Conservation (phyloP, 2,888 invertebrate species). For the Caprella mutica region DNA sequence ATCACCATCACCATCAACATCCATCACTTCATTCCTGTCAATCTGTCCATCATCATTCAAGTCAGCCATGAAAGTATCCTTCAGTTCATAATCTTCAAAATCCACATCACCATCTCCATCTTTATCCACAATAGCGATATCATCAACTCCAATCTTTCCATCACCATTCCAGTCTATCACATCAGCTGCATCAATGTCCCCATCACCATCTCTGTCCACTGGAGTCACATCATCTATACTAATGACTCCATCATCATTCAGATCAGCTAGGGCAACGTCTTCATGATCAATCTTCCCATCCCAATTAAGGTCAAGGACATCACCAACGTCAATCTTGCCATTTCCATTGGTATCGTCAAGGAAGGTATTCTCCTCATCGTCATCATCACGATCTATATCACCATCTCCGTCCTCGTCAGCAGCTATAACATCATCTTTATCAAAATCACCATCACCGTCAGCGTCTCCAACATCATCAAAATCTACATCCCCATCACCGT, state of each 20-base stretch:
- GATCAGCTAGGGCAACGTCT: conserved; percentile 25
- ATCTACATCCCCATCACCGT: conserved; percentile 27
- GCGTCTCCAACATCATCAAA: conserved; percentile 24
- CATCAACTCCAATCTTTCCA: conserved; percentile 26
- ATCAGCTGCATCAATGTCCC: conserved; percentile 33
- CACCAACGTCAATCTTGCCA: conserved; percentile 25
- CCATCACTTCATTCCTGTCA: conserved; percentile 21
- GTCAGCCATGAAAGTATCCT: conserved; percentile 16
- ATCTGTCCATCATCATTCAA: conserved; percentile 21
- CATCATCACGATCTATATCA: conserved; percentile 32
- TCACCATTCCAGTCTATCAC: conserved; percentile 28
- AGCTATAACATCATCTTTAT: conserved; percentile 29
- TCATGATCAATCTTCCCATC: conserved; percentile 28
- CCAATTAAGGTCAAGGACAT: conserved; percentile 23
- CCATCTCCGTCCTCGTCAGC: conserved; percentile 25
- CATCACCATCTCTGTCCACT: conserved; percentile 30
- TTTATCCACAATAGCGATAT: conserved; percentile 22
- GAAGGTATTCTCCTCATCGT: conserved; percentile 25
- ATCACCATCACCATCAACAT: conserved; percentile 25
- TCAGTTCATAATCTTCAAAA: conserved; percentile 23
- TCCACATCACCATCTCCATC: conserved; percentile 33
- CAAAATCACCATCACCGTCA: conserved; percentile 30
- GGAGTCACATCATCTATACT: conserved; percentile 20
- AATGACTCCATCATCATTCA: conserved; percentile 30
- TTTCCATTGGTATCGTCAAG: conserved; percentile 25